Percentiles rank a stretch among this genome's conserved stretches.
These are phyloP conservation scores for Callithrix jacchus DNA, from an alignment of 2,113 vertebrate genomes.

Conservation along the genomic window DNA sequence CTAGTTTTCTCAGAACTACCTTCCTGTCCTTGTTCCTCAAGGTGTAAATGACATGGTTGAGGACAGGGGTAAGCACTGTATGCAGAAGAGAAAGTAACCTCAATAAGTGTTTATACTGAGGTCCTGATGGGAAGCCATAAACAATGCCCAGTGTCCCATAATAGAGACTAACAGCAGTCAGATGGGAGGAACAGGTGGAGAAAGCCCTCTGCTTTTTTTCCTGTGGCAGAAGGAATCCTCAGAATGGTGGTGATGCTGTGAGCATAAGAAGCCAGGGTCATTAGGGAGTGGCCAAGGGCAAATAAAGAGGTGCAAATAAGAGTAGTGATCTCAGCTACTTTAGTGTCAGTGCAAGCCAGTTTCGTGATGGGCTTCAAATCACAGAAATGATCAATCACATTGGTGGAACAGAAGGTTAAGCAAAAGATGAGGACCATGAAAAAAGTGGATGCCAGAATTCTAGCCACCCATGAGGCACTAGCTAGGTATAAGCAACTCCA, in stretches of 20 bases:
- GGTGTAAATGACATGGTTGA: constrained; percentile 73
- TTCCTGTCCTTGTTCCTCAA: constrained; percentile 76
- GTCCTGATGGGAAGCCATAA: constrained; percentile 23
- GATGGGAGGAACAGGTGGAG: constrained; percentile 48
- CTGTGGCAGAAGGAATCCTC: constrained; percentile 46
- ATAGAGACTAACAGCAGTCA: constrained; percentile 59
- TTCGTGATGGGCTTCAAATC: constrained; percentile 65
- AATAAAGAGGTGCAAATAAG: constrained; percentile 60
- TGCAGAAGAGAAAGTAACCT: constrained; percentile 72
- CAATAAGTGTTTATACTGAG: constrained; percentile 9
- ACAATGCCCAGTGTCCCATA: constrained; percentile 53
- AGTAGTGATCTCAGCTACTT: constrained; percentile 37
- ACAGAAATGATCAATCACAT: constrained; percentile 67
- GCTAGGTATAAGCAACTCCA: constrained; percentile 47
- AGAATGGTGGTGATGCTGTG: constrained; percentile 51
- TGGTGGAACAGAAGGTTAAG: constrained; percentile 55
- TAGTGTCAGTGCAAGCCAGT: constrained; percentile 49
- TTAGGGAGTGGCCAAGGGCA: constrained; percentile 36
- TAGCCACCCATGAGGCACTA: constrained; percentile 42
- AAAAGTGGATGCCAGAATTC: constrained; percentile 50
- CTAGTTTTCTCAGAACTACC: constrained; percentile 57
- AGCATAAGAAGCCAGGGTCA: constrained; percentile 49
- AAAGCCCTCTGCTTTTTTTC: constrained; percentile 46
- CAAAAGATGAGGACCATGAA: constrained; percentile 23
- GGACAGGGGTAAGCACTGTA: constrained; percentile 57